A percentile compares a stretch with the other conserved stretches of the same genome.
Conservation (phyloP, 2,797 vertebrate genomes). For the Gambusia yucatana region DNA sequence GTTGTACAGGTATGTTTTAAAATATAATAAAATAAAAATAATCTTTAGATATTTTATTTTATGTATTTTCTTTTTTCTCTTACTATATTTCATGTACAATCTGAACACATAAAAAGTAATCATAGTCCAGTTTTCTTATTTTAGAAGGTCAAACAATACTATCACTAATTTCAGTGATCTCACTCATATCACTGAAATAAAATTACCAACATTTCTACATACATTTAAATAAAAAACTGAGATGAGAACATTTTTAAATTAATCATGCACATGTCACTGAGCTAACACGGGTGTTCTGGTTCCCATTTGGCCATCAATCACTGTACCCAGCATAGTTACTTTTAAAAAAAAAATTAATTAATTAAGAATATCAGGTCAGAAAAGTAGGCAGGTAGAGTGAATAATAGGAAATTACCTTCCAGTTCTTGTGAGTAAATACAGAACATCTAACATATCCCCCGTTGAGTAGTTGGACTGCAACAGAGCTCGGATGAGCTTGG, state of each 20-base stretch:
- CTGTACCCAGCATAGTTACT: neutral
- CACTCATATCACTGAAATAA: neutral
- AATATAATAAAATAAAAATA: neutral
- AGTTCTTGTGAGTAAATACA: slow-evolving; percentile 36
- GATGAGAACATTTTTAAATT: neutral
- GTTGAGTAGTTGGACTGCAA: slow-evolving; percentile 50
- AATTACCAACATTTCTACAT: neutral
- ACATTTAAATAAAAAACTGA: too few relatives aligned
- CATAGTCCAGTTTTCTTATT: neutral
- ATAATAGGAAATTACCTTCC: slow-evolving; percentile 24
- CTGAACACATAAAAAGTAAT: neutral
- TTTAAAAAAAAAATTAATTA: neutral
- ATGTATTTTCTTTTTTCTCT: neutral
- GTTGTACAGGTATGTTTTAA: neutral
- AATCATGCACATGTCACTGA: neutral
- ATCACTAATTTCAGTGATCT: neutral
- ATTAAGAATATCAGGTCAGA: slow-evolving; percentile 6
- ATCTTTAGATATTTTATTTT: neutral
- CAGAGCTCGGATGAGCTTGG: slow-evolving; percentile 45
- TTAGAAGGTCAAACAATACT: neutral
- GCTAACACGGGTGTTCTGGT: neutral
- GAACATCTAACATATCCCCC: slow-evolving; percentile 41
- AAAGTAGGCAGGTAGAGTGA: slow-evolving; percentile 54
- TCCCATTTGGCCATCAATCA: neutral
- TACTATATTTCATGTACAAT: neutral